Evolutionary conservation across 2,888 invertebrate genomes (phyloP).

Genomic region (Amaurobius ferox): DNA sequence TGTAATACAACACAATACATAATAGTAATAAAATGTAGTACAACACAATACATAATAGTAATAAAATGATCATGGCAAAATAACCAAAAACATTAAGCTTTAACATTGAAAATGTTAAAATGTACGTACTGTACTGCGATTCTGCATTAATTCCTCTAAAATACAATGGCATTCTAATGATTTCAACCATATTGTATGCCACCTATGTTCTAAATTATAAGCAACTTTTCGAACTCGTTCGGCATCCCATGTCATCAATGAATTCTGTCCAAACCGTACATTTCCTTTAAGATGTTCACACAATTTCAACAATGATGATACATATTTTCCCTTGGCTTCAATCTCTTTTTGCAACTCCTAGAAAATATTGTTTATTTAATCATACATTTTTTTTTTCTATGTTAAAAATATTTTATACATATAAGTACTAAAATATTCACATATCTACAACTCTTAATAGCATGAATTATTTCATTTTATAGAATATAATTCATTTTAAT

Average conservation of each 20-base stretch:
- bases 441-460: no score
- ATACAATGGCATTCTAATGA: slow-evolving; percentile 95
- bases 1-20: no score
- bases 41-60: background rate
- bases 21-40: no score
- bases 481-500: no score
- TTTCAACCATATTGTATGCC: slow-evolving; percentile 91
- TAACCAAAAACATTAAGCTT: no score
- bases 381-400: no score
- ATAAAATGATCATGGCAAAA: no score
- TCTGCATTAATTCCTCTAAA: slow-evolving; percentile 85
- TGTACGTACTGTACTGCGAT: background rate
- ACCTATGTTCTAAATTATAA: slow-evolving; percentile 88
- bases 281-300: slow-evolving; percentile 76
- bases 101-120: background rate
- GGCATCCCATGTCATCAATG: slow-evolving; percentile 65
- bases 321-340: slow-evolving; percentile 83
- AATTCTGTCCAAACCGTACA: slow-evolving; percentile 36
- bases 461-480: no score
- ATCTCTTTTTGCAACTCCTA: slow-evolving; percentile 95
- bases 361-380: slow-evolving; percentile 71
- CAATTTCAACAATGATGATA: slow-evolving; percentile 78
- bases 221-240: slow-evolving; percentile 81
- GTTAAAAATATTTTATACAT: no score
- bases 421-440: no score